Evolutionary conservation across 2,888 invertebrate genomes (phyloP).

Genomic region (Brenthis ino): DNA sequence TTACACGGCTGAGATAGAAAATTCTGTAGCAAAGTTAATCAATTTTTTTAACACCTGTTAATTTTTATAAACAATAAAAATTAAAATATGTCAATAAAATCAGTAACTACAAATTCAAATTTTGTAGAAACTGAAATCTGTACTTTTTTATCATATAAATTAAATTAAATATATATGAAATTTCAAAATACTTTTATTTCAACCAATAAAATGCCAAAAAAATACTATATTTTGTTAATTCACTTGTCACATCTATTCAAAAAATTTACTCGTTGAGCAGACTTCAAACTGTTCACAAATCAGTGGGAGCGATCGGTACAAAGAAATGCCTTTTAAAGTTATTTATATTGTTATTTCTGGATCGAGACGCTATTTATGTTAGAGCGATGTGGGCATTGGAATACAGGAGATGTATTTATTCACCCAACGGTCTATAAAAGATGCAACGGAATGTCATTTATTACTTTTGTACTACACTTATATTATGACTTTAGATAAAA

Average conservation of each 20-base stretch:
- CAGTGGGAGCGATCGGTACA: conserved; percentile 72
- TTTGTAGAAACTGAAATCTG: no score
- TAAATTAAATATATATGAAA: no score
- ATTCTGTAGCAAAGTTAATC: no score
- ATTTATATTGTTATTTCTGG: conserved; percentile 69
- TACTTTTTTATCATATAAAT: no score
- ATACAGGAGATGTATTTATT: conserved; percentile 9
- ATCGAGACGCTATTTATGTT: conserved; percentile 45
- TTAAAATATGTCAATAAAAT: no score
- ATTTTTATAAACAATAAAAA: no score
- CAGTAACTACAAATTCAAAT: no score
- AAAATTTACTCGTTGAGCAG: conserved; percentile 43
- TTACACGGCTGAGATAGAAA: no score
- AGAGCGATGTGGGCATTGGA: conserved; percentile 23
- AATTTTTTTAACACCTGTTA: no score
- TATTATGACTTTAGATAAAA: no score
- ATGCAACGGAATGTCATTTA: conserved; percentile 11
- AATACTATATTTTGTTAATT: neutral
- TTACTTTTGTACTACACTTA: conserved; percentile 1
- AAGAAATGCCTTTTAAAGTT: conserved; percentile 68
- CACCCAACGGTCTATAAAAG: conserved; percentile 4
- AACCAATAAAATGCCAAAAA: no score
- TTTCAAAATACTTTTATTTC: no score
- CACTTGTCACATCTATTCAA: conserved; percentile 9
- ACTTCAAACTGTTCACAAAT: conserved; percentile 70